Base-by-base conservation (phyloP, 2,113 vertebrate species). In the Genyomyrus donnyi region DNA sequence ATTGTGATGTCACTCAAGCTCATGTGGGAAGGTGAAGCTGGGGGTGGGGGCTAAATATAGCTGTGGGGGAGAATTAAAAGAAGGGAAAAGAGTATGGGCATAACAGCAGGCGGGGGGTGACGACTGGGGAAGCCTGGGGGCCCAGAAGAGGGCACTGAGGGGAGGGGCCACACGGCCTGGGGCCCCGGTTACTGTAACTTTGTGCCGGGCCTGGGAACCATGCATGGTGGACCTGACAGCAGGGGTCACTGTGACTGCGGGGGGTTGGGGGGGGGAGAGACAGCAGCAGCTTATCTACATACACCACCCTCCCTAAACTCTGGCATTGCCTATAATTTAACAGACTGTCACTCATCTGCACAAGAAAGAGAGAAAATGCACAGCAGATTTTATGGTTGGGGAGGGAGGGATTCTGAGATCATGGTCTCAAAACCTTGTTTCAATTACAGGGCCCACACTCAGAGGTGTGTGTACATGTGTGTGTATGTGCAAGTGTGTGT, bases 341-440 rank as follows among this genome's bases (percentile, higher is more conserved):
- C 5, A 87, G 3, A 19, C 39, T 45, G 39, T 46, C 83, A 48
- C 19, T 85, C 83, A 46, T 84, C 39, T 42, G 80, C 42, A 88
- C 35, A 17, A 88, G 7, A 39, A 88, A 8, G 42, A 77, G 31
- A 39, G 31, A 77, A 77, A 77, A 77, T 11, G 31, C 31, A 77
- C 13, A 39, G 70, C 70, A 77, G 70, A 77, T 8, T 17, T 45
- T 11, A 85, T 31, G 31, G 11, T n/a, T 11, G 9, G 66, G 66
- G 66, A 15, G 88, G 89, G 91, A 66, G 50, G 90, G 90, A 91
- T 93, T 92, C 92, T 96, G 95, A 96, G 94, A 94, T 96, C 95
- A 95, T 94, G 90, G 92, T 93, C 92, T 92, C 91, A 88, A 89
- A 95, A 96, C 94, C 95, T 96, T 96, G 94, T 96, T 96, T 91